A percentile compares a stretch with the other conserved stretches of the same genome.
phyloP scores from a whole-genome alignment of 1,140 invertebrate species.

The Dryas iulia region DNA sequence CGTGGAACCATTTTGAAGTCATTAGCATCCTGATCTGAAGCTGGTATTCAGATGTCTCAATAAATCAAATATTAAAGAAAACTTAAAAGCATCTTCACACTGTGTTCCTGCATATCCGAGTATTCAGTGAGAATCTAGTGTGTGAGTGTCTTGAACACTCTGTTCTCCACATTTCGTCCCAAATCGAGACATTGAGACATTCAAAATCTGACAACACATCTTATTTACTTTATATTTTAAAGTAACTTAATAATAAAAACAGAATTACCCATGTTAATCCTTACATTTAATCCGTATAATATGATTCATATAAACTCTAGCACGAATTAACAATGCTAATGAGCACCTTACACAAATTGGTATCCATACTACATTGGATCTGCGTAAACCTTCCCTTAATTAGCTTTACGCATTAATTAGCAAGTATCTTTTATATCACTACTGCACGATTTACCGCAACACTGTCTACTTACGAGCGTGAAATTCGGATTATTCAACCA shows the following conservation, averaged over 20 bases:
- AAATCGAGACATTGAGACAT: too few relatives aligned
- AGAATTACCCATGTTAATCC: background rate
- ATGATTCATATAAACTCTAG: background rate
- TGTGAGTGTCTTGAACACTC: too few relatives aligned
- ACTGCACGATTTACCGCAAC: background rate
- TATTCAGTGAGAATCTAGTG: too few relatives aligned
- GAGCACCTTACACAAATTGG: background rate
- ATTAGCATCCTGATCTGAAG: too few relatives aligned
- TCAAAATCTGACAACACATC: too few relatives aligned
- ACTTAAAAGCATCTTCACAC: too few relatives aligned
- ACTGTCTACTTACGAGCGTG: background rate
- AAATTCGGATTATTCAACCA: conserved; percentile 1
- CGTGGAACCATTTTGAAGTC: too few relatives aligned
- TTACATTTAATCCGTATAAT: background rate
- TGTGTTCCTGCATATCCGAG: too few relatives aligned
- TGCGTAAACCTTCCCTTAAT: background rate
- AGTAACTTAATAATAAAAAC: background rate
- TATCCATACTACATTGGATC: background rate
- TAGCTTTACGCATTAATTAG: background rate
- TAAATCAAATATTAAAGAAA: too few relatives aligned
- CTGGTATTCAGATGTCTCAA: too few relatives aligned
- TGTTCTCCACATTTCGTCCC: too few relatives aligned
- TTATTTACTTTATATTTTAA: too few relatives aligned
- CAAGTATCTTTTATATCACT: background rate
- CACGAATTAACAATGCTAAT: background rate